These are phyloP conservation scores for Xestia xanthographa DNA, from an alignment of 2,888 invertebrate genomes.

Conservation along the genomic window DNA sequence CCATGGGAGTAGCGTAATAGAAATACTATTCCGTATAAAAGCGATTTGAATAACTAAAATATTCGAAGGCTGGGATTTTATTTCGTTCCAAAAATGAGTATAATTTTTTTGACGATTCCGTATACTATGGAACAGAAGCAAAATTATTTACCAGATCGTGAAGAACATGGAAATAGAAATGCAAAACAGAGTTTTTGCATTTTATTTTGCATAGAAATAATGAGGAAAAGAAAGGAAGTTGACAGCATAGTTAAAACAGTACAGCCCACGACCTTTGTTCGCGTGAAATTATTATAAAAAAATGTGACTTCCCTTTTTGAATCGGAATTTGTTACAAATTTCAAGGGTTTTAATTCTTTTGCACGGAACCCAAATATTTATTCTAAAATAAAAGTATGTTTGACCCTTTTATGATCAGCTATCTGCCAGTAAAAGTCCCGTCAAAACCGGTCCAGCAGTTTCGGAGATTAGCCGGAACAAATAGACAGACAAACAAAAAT, in stretches of 20 bases:
- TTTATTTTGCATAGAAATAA: constrained; percentile 20
- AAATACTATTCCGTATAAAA: constrained; percentile 45
- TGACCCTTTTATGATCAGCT: too few relatives aligned
- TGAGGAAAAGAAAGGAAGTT: neutral
- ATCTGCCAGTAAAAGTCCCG: too few relatives aligned
- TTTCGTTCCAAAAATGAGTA: constrained; percentile 20
- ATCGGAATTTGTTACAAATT: too few relatives aligned
- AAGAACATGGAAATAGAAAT: constrained; percentile 23
- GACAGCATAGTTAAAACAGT: neutral
- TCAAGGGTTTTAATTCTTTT: too few relatives aligned
- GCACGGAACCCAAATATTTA: too few relatives aligned
- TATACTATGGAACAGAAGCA: constrained; percentile 4
- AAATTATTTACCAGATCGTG: constrained; percentile 4
- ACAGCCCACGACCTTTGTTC: too few relatives aligned
- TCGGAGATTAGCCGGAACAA: too few relatives aligned
- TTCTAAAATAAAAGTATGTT: too few relatives aligned
- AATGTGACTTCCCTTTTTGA: too few relatives aligned
- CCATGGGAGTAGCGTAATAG: constrained; percentile 18
- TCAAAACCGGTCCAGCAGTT: too few relatives aligned
- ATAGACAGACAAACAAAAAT: too few relatives aligned
- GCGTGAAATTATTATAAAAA: too few relatives aligned
- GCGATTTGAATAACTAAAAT: constrained; percentile 49
- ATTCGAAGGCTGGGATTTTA: constrained; percentile 10
- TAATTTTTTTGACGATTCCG: neutral
- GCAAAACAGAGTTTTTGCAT: constrained; percentile 8